phyloP scores from a whole-genome alignment of 53 echinoderm and acorn worm genomes.

The Patiria pectinifera region DNA sequence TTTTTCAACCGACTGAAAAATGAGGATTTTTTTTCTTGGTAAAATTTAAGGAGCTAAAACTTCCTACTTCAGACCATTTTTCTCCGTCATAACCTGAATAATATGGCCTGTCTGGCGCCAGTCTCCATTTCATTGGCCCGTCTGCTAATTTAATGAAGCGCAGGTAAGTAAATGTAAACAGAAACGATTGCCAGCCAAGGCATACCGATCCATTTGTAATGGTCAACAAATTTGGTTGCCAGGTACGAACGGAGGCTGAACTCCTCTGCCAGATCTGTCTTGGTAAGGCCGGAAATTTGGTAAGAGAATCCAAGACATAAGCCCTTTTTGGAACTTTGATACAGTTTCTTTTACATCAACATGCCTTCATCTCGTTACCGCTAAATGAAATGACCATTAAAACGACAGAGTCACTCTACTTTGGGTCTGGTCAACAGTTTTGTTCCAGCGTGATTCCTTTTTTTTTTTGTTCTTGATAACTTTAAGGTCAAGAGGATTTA shows the following conservation, averaged over 20 bases:
- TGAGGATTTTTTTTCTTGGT: background rate
- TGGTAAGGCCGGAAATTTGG: background rate
- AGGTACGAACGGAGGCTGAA: background rate
- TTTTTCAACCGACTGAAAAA: background rate
- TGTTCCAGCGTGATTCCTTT: background rate
- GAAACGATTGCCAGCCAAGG: background rate
- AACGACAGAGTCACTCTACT: background rate
- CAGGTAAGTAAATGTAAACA: conserved; percentile 12
- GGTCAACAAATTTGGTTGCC: conserved; percentile 26
- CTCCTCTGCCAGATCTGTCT: background rate
- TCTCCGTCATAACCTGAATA: background rate
- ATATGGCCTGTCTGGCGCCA: background rate
- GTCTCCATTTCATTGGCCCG: background rate
- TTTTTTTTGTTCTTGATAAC: conserved; percentile 9
- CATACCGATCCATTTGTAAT: conserved; percentile 3
- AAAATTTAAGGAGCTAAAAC: background rate
- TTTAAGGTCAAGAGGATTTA: conserved; percentile 39
- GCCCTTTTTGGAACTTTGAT: background rate
- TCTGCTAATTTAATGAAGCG: conserved; percentile 33
- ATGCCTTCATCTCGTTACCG: background rate
- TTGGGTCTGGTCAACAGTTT: background rate
- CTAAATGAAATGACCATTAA: background rate
- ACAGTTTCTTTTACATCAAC: background rate
- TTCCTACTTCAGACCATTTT: background rate
- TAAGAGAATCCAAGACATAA: background rate